A percentile compares a stretch with the other conserved stretches of the same genome.
These are phyloP conservation scores for Thermophis baileyi DNA, from an alignment of 2,113 vertebrate genomes.

Conservation along the genomic window DNA sequence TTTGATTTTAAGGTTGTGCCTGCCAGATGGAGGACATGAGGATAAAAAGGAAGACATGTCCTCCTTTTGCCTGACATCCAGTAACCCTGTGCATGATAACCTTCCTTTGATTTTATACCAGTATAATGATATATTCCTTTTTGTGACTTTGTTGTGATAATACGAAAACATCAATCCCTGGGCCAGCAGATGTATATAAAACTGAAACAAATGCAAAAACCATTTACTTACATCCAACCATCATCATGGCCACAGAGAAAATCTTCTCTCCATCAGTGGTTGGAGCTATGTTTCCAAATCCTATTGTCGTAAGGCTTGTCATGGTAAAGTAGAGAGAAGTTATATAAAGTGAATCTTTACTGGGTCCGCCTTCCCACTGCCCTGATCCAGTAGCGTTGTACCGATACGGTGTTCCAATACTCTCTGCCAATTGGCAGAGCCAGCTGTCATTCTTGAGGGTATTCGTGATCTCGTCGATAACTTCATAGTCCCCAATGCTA, in stretches of 20 bases:
- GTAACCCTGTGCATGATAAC: not conserved
- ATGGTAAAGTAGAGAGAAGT: conserved; percentile 99
- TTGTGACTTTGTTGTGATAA: not conserved
- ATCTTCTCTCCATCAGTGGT: conserved; percentile 97
- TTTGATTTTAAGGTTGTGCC: not conserved
- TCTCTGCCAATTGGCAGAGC: conserved; percentile 93
- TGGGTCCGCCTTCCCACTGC: conserved; percentile 93
- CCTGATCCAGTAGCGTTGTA: conserved; percentile 90
- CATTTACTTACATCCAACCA: conserved; percentile 95
- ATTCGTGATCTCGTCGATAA: conserved; percentile 91
- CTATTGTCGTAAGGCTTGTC: conserved; percentile 98
- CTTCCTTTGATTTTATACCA: not conserved
- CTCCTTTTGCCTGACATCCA: not conserved
- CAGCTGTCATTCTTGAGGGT: conserved; percentile 94
- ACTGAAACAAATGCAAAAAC: not conserved
- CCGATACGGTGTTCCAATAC: conserved; percentile 90
- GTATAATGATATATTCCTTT: not conserved
- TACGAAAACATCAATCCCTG: not conserved
- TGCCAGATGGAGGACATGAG: not conserved
- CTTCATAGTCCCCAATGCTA: conserved; percentile 97
- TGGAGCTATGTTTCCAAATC: conserved; percentile 97
- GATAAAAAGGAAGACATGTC: not conserved
- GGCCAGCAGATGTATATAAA: not conserved
- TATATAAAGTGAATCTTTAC: conserved; percentile 94
- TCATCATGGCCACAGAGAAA: conserved; percentile 99